phyloP scores from a whole-genome alignment of 2,113 vertebrate species.

The Pungitius pungitius region DNA sequence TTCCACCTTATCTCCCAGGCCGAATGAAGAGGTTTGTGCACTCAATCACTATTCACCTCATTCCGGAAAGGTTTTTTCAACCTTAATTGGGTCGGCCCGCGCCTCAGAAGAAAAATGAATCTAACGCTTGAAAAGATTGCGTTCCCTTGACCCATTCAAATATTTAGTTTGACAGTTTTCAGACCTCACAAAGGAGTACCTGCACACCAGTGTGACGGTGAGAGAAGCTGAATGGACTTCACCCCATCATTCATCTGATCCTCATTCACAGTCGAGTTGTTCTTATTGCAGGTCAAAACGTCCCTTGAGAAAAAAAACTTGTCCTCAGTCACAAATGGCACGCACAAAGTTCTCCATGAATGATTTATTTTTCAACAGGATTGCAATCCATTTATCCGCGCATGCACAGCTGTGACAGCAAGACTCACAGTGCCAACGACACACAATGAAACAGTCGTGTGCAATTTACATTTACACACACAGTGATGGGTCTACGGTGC shows the following conservation, averaged over 20 bases:
- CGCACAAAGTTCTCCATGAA: neutral
- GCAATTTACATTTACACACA: neutral
- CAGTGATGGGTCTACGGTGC: rapidly evolving
- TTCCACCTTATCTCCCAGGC: neutral
- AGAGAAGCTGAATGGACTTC: neutral
- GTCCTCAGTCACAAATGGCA: conserved; percentile 8
- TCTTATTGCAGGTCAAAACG: neutral
- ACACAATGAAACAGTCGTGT: neutral
- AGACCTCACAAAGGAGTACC: conserved; percentile 6
- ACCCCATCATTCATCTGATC: no score
- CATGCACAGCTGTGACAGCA: conserved; percentile 18
- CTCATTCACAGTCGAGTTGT: neutral
- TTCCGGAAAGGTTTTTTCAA: neutral
- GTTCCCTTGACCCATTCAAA: neutral
- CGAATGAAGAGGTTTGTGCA: neutral
- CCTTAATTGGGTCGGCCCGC: conserved; percentile 7
- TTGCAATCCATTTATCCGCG: neutral
- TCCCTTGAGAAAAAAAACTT: neutral
- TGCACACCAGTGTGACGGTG: neutral
- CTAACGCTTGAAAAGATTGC: conserved; percentile 7
- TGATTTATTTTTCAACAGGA: conserved; percentile 53
- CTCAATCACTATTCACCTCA: neutral
- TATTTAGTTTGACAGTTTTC: neutral
- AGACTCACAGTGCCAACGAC: neutral
- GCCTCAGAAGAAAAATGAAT: neutral